phyloP scores from a whole-genome alignment of 2,797 vertebrate species.

The Semaprochilodus insignis region DNA sequence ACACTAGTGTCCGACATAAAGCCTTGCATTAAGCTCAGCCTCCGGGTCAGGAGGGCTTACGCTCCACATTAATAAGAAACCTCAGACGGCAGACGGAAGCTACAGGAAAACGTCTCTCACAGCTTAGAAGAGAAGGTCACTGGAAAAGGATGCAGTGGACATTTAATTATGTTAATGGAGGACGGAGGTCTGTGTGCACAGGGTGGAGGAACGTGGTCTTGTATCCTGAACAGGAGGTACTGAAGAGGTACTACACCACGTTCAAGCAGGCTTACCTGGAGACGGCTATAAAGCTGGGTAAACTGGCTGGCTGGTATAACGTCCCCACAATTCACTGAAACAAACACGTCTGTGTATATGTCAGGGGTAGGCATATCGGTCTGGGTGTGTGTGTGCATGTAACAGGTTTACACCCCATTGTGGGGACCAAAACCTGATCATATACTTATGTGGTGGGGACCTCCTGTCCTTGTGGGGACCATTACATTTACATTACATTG shows the following conservation, averaged over 20 bases:
- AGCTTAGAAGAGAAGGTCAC: constrained; percentile 20
- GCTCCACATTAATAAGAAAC: neutral
- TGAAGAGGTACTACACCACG: neutral
- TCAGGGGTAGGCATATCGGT: too few relatives aligned
- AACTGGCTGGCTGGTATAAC: too few relatives aligned
- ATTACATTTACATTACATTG: too few relatives aligned
- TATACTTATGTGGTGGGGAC: too few relatives aligned
- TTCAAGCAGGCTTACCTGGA: neutral
- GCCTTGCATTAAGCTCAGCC: constrained; percentile 26
- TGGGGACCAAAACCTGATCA: too few relatives aligned
- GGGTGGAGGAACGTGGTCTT: neutral
- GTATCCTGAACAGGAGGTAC: neutral
- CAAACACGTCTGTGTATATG: too few relatives aligned
- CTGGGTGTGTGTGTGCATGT: too few relatives aligned
- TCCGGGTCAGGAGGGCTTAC: constrained; percentile 11
- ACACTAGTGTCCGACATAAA: constrained; percentile 36
- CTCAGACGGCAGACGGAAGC: neutral
- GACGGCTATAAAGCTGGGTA: too few relatives aligned
- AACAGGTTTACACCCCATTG: too few relatives aligned
- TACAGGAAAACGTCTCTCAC: constrained; percentile 12
- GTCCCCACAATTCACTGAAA: too few relatives aligned
- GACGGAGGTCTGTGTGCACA: neutral
- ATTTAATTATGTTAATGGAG: constrained; percentile 47
- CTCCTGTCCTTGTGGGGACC: too few relatives aligned
- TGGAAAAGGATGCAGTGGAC: constrained; percentile 1